These are phyloP conservation scores for Diorhabda carinulata DNA, from an alignment of 1,140 invertebrate species.

Conservation along the genomic window DNA sequence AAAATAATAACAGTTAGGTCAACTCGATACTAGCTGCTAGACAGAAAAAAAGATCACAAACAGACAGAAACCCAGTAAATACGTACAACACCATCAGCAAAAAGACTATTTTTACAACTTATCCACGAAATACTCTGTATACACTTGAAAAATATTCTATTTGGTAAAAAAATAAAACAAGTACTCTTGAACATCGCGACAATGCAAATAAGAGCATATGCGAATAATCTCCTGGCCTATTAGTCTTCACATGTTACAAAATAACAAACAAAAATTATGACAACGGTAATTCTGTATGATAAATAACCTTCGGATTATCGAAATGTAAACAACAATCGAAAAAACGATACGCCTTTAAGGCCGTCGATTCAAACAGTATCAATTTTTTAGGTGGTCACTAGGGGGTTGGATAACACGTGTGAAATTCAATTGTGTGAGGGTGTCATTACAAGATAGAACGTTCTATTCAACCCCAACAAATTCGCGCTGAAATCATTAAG, in stretches of 20 bases:
- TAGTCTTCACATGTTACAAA: neutral
- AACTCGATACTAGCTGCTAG: no score
- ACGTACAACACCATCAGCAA: no score
- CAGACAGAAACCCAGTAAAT: no score
- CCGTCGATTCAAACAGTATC: conserved; percentile 1
- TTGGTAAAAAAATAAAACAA: no score
- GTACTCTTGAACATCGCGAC: no score
- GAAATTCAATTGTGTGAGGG: conserved; percentile 41
- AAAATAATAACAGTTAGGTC: no score
- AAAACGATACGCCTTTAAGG: conserved; percentile 5
- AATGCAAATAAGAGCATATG: neutral
- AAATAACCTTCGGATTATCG: conserved; percentile 12
- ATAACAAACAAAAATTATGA: conserved; percentile 6
- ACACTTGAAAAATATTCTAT: no score
- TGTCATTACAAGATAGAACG: conserved; percentile 32
- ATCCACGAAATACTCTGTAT: no score
- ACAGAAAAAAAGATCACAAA: no score
- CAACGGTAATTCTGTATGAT: conserved; percentile 12
- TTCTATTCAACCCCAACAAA: conserved; percentile 6
- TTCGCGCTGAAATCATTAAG: conserved; percentile 16
- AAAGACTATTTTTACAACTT: no score
- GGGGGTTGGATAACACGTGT: conserved; percentile 25
- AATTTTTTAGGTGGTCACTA: conserved; percentile 17
- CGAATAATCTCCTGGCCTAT: neutral
- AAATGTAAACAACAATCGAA: conserved; percentile 19